Evolutionary conservation across 1,140 invertebrate genomes (phyloP).

Genomic region (Drosophila arawakana): DNA sequence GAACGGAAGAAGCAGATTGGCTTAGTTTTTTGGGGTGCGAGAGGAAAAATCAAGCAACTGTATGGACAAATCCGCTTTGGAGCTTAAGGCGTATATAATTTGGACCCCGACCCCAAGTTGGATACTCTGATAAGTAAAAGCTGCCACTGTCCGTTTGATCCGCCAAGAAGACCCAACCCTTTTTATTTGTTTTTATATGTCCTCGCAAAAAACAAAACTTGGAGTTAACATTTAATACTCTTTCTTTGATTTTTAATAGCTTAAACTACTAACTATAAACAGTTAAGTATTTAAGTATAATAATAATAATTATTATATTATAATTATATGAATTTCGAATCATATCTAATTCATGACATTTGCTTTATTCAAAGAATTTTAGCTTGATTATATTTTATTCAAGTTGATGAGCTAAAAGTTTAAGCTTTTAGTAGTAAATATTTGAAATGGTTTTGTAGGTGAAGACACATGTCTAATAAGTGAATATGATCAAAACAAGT

Average conservation of each 20-base stretch:
- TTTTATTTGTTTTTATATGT: constrained; percentile 38
- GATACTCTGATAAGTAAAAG: constrained; percentile 69
- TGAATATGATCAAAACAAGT: constrained; percentile 2
- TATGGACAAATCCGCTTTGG: constrained; percentile 72
- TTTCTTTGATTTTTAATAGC: background rate
- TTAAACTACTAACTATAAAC: too few species aligned
- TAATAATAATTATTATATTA: too few species aligned
- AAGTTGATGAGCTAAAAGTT: too few species aligned
- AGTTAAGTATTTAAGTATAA: too few species aligned
- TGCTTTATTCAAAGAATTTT: too few species aligned
- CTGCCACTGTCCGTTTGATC: constrained; percentile 60
- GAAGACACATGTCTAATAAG: background rate
- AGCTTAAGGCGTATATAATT: constrained; percentile 81
- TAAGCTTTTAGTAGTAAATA: too few species aligned
- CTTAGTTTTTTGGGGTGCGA: constrained; percentile 2
- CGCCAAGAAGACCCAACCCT: constrained; percentile 39
- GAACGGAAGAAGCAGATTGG: background rate
- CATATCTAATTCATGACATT: too few species aligned
- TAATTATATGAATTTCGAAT: too few species aligned
- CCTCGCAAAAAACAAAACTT: background rate
- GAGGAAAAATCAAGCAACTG: constrained; percentile 21
- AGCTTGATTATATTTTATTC: too few species aligned
- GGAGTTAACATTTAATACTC: background rate
- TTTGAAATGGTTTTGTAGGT: too few species aligned
- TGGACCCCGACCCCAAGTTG: constrained; percentile 48